These are phyloP conservation scores for Pyrocoelia pectoralis DNA, from an alignment of 2,888 invertebrate species.

Conservation along the genomic window DNA sequence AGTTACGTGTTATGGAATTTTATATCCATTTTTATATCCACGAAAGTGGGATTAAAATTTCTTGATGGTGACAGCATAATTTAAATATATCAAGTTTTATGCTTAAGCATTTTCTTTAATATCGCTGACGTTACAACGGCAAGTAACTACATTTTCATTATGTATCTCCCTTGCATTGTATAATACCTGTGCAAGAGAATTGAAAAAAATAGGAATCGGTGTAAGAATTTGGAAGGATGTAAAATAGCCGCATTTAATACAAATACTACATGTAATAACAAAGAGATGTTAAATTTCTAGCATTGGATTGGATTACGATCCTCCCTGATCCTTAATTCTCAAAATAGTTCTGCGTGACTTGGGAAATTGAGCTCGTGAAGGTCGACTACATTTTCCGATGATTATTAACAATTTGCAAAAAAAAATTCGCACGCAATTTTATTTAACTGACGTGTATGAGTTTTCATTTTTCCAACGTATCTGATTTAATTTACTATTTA, in stretches of 20 bases:
- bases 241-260: no score
- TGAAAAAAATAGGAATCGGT: not conserved
- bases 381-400: no score
- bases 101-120: conserved; percentile 34
- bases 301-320: conserved; percentile 56
- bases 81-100: conserved; percentile 56
- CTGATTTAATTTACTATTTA: conserved; percentile 20
- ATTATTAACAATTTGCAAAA: not conserved
- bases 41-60: conserved; percentile 59
- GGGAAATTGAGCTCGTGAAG: no score
- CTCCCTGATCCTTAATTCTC: conserved; percentile 31
- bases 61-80: conserved; percentile 56
- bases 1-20: conserved; percentile 60
- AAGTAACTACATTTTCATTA: conserved; percentile 30
- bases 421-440: not conserved
- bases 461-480: not conserved
- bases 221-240: not conserved
- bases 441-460: not conserved
- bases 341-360: no score
- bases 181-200: conserved; percentile 13
- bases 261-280: no score
- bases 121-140: conserved; percentile 23
- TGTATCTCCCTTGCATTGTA: conserved; percentile 18
- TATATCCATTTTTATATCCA: conserved; percentile 59
- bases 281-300: no score